A percentile compares a stretch with the other conserved stretches of the same genome.
phyloP scores from a whole-genome alignment of 2,888 invertebrate genomes.

The Philopedon plagiatum region DNA sequence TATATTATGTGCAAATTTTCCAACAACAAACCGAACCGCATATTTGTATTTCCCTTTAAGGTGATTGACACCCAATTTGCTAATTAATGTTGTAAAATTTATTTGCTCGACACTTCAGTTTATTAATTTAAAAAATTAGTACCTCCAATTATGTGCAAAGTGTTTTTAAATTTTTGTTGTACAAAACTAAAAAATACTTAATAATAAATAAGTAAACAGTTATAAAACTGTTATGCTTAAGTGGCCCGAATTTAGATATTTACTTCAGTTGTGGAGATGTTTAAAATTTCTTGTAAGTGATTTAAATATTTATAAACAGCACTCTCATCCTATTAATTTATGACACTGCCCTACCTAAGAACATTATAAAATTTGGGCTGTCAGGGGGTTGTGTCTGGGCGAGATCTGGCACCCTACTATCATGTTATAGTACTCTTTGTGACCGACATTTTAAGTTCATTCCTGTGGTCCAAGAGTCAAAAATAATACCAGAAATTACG shows the following conservation, averaged over 20 bases:
- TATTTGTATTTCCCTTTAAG: conserved; percentile 36
- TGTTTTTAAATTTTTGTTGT: background rate
- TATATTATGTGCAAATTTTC: background rate
- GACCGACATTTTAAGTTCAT: too few relatives aligned
- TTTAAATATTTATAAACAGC: background rate
- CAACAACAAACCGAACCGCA: conserved; percentile 8
- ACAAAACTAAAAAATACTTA: background rate
- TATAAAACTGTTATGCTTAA: background rate
- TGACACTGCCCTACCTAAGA: too few relatives aligned
- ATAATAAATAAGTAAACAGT: background rate
- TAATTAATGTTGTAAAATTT: conserved; percentile 11
- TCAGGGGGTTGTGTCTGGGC: too few relatives aligned
- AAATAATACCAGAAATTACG: too few relatives aligned
- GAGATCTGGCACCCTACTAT: too few relatives aligned
- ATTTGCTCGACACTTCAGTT: conserved; percentile 4
- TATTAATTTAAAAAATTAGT: background rate
- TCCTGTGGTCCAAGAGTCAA: too few relatives aligned
- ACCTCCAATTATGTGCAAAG: background rate
- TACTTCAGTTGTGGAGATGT: background rate
- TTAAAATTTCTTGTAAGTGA: background rate
- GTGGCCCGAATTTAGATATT: background rate
- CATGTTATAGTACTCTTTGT: too few relatives aligned
- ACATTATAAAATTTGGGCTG: too few relatives aligned
- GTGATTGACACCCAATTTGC: conserved; percentile 23
- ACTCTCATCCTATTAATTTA: background rate